Percentiles rank a stretch among this genome's conserved stretches.
These are phyloP conservation scores for Diglossa cyanea DNA, from an alignment of 2,797 vertebrate genomes.

Conservation along the genomic window DNA sequence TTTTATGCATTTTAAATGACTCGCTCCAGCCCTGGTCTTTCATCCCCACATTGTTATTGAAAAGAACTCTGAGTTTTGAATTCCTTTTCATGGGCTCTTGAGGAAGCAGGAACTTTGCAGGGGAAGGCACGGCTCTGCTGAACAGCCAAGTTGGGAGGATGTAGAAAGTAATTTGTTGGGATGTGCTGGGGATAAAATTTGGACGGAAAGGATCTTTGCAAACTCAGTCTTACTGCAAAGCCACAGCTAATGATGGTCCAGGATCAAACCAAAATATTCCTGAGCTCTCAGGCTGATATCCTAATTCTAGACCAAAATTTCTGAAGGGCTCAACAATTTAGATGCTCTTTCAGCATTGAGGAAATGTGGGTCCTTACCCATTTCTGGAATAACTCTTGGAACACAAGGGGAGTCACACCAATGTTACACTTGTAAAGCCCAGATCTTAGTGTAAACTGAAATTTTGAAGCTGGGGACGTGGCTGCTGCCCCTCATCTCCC, in stretches of 20 bases:
- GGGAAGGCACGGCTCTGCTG: neutral
- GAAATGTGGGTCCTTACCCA: neutral
- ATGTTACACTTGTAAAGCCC: neutral
- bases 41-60: constrained; percentile 18
- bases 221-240: neutral
- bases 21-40: constrained; percentile 36
- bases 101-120: neutral
- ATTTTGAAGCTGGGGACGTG: neutral
- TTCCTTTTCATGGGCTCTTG: neutral
- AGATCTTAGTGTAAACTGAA: neutral
- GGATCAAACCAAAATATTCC: neutral
- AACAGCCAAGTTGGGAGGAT: neutral
- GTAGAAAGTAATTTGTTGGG: neutral
- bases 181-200: neutral
- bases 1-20: constrained; percentile 55
- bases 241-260: neutral
- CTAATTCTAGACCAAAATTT: neutral
- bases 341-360: neutral
- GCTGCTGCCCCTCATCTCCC: neutral
- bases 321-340: neutral
- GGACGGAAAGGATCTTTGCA: neutral
- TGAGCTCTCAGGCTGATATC: neutral
- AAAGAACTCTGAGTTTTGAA: constrained; percentile 38
- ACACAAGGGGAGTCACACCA: neutral
- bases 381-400: neutral